A percentile compares a stretch with the other conserved stretches of the same genome.
Conservation (phyloP, 2,888 invertebrate genomes). For the Apantesis nais region DNA sequence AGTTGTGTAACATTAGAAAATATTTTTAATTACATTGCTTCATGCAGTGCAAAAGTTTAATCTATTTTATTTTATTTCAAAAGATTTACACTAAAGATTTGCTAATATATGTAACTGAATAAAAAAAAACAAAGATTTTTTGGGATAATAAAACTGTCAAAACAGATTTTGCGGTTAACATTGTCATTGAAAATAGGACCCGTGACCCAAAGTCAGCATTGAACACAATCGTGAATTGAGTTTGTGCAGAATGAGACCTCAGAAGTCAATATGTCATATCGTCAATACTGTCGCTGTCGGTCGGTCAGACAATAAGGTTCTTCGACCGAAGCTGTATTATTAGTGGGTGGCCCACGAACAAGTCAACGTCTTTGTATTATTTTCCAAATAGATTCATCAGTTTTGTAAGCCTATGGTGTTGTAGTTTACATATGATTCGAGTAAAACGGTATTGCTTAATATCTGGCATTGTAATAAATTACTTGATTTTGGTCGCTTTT, state of each 20-base stretch:
- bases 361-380: constrained; percentile 59
- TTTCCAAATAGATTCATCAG: constrained; percentile 71
- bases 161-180: constrained; percentile 28
- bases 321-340: constrained; percentile 58
- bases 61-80: not conserved
- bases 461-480: constrained; percentile 13
- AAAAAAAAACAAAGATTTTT: constrained; percentile 10
- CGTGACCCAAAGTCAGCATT: constrained; percentile 39
- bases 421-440: constrained; percentile 31
- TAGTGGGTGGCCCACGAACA: constrained; percentile 74
- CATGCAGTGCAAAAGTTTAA: not conserved
- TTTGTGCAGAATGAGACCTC: constrained; percentile 59
- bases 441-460: constrained; percentile 26
- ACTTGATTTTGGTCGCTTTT: constrained; percentile 1
- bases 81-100: not conserved
- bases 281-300: constrained; percentile 55
- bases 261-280: constrained; percentile 65
- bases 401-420: constrained; percentile 61
- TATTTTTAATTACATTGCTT: not conserved
- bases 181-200: constrained; percentile 37
- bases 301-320: constrained; percentile 63
- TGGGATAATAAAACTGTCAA: constrained; percentile 34
- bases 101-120: not conserved
- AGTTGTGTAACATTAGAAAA: not conserved
- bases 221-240: constrained; percentile 51